A percentile compares a stretch with the other conserved stretches of the same genome.
These are phyloP conservation scores for Platyscapa corneri DNA, from an alignment of 1,140 invertebrate genomes.

Conservation along the genomic window DNA sequence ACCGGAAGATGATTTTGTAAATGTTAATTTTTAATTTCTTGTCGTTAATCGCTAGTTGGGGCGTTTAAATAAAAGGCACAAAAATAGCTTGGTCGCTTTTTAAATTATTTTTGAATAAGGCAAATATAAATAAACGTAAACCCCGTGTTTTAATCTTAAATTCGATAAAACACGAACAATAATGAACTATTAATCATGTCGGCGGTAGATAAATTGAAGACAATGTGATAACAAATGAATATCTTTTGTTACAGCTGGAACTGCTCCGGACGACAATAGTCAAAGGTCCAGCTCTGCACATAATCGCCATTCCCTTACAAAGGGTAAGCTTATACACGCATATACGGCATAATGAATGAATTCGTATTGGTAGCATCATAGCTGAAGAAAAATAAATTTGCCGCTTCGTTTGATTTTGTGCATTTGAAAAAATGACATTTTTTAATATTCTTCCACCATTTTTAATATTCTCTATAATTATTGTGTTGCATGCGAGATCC, in stretches of 20 bases:
- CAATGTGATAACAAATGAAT: background rate
- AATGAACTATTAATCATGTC: background rate
- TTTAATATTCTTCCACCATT: background rate
- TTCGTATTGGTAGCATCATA: background rate
- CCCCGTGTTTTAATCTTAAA: background rate
- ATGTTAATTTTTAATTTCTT: no score
- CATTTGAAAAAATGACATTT: background rate
- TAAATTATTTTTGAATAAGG: no score
- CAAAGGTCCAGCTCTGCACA: slow-evolving; percentile 74
- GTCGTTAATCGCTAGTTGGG: no score
- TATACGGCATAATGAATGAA: background rate
- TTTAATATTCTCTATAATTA: background rate
- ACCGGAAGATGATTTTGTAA: no score
- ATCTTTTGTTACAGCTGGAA: slow-evolving; percentile 68
- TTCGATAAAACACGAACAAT: background rate
- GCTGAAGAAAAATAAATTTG: background rate
- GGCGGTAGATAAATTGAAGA: background rate
- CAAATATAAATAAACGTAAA: background rate
- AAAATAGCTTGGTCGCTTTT: no score
- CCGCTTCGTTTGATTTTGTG: no score
- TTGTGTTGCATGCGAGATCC: background rate
- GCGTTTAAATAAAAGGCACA: no score
- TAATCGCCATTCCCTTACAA: slow-evolving; percentile 74
- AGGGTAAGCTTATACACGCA: slow-evolving; percentile 69
- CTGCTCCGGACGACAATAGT: slow-evolving; percentile 72